A percentile compares a stretch with the other conserved stretches of the same genome.
These are phyloP conservation scores for Cephus pulcher DNA, from an alignment of 2,888 invertebrate genomes.

Conservation along the genomic window DNA sequence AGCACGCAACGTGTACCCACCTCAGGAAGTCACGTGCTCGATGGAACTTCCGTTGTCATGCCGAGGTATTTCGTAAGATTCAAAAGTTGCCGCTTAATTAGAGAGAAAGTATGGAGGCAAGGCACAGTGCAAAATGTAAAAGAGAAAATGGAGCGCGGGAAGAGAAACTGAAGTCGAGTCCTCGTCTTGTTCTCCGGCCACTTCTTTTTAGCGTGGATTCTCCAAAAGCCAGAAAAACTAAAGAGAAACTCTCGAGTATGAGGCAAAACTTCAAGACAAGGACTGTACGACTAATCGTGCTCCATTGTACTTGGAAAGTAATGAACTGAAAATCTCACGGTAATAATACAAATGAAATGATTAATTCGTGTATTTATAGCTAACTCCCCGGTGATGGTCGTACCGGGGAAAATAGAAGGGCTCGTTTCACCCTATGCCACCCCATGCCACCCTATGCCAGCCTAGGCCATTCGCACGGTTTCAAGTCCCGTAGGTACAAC, in stretches of 20 bases:
- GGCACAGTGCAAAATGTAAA: not conserved
- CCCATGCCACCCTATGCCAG: not conserved
- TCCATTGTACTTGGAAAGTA: not conserved
- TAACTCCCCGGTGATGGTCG: not conserved
- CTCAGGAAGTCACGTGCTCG: not conserved
- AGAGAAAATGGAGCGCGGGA: not conserved
- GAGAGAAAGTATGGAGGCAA: not conserved
- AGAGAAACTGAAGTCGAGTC: not conserved
- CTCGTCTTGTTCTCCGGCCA: not conserved
- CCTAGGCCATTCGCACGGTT: not conserved
- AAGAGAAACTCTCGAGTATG: not conserved
- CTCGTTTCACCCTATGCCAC: slow-evolving; percentile 7
- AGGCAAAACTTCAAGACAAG: not conserved
- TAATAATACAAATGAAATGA: slow-evolving; percentile 20
- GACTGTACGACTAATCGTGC: not conserved
- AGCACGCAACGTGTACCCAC: not conserved
- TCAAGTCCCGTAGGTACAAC: not conserved
- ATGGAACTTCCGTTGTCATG: not conserved
- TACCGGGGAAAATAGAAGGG: slow-evolving; percentile 9
- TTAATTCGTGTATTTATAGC: slow-evolving; percentile 32
- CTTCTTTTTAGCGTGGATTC: not conserved
- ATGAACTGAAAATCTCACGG: not conserved
- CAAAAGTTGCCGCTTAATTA: not conserved
- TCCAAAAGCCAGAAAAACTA: not conserved
- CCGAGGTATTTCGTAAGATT: not conserved